These are phyloP conservation scores for Tenthredo amoena DNA, from an alignment of 2,888 invertebrate genomes.

Conservation along the genomic window DNA sequence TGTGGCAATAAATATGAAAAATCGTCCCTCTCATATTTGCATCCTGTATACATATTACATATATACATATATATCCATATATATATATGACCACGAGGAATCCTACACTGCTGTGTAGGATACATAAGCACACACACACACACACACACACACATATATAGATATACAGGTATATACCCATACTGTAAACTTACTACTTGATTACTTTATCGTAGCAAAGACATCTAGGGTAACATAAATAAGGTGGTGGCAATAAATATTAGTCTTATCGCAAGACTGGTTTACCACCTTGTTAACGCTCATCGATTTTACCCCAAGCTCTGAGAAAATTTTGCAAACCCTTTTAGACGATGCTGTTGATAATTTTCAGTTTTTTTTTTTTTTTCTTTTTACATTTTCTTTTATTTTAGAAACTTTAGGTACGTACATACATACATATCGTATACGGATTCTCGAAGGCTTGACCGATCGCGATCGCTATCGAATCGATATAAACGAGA, in stretches of 20 bases:
- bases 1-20: neutral
- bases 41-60: neutral
- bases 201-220: constrained; percentile 31
- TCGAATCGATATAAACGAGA: too few relatives aligned
- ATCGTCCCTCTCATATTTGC: neutral
- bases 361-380: neutral
- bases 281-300: constrained; percentile 46
- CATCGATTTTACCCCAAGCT: constrained; percentile 36
- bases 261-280: constrained; percentile 29
- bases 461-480: too few relatives aligned
- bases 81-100: neutral
- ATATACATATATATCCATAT: too few relatives aligned
- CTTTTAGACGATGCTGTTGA: neutral
- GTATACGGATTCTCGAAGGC: too few relatives aligned
- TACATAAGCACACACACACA: neutral
- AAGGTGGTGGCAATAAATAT: constrained; percentile 35
- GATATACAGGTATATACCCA: neutral
- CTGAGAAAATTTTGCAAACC: neutral
- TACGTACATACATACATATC: too few relatives aligned
- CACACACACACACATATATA: neutral
- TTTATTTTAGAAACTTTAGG: neutral
- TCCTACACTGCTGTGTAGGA: neutral
- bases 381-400: neutral
- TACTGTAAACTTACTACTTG: neutral
- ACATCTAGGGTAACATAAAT: constrained; percentile 26